Percentiles rank a stretch among this genome's conserved stretches.
Conservation (phyloP, 2,888 invertebrate genomes). For the Nematopogon swammerdamellus region DNA sequence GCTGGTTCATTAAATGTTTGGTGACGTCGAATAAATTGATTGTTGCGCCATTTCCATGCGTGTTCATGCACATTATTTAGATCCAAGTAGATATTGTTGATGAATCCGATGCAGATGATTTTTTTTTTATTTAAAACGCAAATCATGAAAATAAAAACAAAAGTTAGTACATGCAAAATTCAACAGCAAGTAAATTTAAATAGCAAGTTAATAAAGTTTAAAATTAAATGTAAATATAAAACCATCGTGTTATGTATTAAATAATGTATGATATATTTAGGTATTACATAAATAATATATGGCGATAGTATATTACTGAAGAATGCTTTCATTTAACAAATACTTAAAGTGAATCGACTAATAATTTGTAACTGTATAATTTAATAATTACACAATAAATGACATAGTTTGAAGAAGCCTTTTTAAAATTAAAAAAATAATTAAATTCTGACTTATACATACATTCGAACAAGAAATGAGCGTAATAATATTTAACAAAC, state of each 20-base stretch:
- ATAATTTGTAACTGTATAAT: constrained; percentile 19
- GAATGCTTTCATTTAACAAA: constrained; percentile 50
- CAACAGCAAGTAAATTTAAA: too few relatives aligned
- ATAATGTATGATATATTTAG: constrained; percentile 8
- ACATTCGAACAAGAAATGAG: too few relatives aligned
- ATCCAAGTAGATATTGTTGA: not conserved
- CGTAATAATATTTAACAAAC: too few relatives aligned
- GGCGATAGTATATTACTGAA: constrained; percentile 21
- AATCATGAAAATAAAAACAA: constrained; percentile 13
- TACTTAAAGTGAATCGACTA: constrained; percentile 11
- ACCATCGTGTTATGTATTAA: not conserved
- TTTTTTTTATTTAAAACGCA: constrained; percentile 12
- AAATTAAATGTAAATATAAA: constrained; percentile 10
- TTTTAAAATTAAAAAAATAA: too few relatives aligned
- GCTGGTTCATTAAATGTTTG: constrained; percentile 25
- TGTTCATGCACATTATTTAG: not conserved
- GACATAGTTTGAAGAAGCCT: too few relatives aligned
- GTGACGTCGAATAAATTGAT: not conserved
- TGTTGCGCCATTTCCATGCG: too few relatives aligned
- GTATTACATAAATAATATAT: constrained; percentile 8
- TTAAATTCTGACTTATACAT: too few relatives aligned
- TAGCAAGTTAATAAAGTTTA: too few relatives aligned
- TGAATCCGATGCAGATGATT: not conserved
- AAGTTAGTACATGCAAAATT: constrained; percentile 22
- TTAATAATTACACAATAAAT: too few relatives aligned